Conservation (phyloP, 92 coral and sea anemone genomes). For the Plumapathes pennacea region DNA sequence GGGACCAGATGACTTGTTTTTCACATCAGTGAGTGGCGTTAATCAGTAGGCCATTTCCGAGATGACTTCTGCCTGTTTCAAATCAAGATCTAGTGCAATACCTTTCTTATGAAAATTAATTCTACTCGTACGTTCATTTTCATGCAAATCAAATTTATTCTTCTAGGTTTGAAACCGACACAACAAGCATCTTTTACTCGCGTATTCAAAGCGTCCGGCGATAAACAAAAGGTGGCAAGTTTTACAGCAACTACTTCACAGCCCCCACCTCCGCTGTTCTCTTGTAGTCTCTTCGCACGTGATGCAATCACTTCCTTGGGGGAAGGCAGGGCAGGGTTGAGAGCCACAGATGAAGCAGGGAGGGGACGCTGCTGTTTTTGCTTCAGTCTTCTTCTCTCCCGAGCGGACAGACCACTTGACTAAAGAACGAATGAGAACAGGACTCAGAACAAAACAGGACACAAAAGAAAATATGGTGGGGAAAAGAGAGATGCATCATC, state of each 20-base stretch:
- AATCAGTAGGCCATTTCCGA: too few relatives aligned
- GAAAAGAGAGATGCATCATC: too few relatives aligned
- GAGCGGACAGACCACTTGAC: conserved; percentile 68
- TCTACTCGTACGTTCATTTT: too few relatives aligned
- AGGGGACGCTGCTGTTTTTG: conserved; percentile 48
- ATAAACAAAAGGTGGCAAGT: too few relatives aligned
- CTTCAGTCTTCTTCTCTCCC: conserved; percentile 79
- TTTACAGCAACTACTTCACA: neutral
- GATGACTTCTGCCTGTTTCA: too few relatives aligned
- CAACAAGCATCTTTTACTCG: too few relatives aligned
- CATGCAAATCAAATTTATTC: too few relatives aligned
- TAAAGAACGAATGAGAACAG: neutral
- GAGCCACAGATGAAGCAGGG: conserved; percentile 37
- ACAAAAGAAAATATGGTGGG: too few relatives aligned
- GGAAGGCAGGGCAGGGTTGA: conserved; percentile 71
- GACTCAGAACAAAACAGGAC: neutral
- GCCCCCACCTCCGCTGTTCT: conserved; percentile 1
- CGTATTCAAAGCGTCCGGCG: too few relatives aligned
- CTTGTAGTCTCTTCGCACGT: conserved; percentile 36
- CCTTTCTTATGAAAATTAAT: conserved; percentile 5
- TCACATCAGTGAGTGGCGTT: too few relatives aligned
- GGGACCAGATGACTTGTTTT: too few relatives aligned
- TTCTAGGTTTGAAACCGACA: too few relatives aligned
- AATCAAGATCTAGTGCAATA: neutral
- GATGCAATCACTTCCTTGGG: conserved; percentile 72